Conservation (phyloP, 2,888 invertebrate genomes). For the Diarsia rubi region DNA sequence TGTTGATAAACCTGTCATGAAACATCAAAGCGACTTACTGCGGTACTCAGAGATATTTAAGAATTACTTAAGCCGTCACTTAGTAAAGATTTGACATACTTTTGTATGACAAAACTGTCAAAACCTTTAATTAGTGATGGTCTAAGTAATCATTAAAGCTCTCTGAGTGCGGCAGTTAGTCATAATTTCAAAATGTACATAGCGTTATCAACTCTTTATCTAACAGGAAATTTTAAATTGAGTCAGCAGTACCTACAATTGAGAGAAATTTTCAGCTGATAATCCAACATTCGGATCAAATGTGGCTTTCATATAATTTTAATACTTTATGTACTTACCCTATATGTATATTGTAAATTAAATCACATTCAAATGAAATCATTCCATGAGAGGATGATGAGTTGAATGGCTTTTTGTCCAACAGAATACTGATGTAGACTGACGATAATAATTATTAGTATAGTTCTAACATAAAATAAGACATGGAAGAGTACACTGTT, state of each 20-base stretch:
- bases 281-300: slow-evolving; percentile 5
- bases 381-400: background rate
- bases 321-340: background rate
- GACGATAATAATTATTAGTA: background rate
- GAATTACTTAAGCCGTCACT: too few relatives aligned
- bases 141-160: too few relatives aligned
- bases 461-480: background rate
- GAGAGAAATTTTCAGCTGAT: slow-evolving; percentile 11
- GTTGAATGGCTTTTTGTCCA: background rate
- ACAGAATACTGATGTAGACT: background rate
- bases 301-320: background rate
- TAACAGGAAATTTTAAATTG: slow-evolving; percentile 33
- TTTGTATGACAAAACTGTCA: too few relatives aligned
- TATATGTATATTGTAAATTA: too few relatives aligned
- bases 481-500: background rate
- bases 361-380: background rate
- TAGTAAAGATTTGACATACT: too few relatives aligned
- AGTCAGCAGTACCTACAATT: slow-evolving; percentile 12
- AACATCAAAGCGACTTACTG: slow-evolving; percentile 24
- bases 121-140: too few relatives aligned
- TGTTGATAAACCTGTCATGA: slow-evolving; percentile 46
- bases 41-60: too few relatives aligned
- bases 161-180: too few relatives aligned
- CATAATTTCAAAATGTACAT: slow-evolving; percentile 33
- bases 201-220: slow-evolving; percentile 42